A percentile compares a stretch with the other conserved stretches of the same genome.
Evolutionary conservation across 2,113 vertebrate genomes (phyloP).

Genomic region (Catharus minimus): DNA sequence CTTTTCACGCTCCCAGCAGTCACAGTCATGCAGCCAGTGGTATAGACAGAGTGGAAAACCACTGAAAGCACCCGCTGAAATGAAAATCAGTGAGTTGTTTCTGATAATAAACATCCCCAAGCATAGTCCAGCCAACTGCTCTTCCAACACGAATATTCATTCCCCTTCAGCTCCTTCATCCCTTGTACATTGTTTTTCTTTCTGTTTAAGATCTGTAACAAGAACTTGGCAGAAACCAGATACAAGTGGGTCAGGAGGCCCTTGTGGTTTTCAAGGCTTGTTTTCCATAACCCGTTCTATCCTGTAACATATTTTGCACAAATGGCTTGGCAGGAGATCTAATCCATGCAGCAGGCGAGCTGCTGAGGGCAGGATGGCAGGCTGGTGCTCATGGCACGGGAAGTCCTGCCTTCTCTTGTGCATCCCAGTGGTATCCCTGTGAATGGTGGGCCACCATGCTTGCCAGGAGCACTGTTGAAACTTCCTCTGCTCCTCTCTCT

Average conservation of each 20-base stretch:
- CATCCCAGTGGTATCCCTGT: background rate
- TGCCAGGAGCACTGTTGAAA: background rate
- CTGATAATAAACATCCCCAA: constrained; percentile 31
- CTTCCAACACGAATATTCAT: constrained; percentile 38
- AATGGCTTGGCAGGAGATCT: constrained; percentile 50
- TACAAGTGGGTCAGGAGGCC: constrained; percentile 72
- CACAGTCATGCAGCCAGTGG: background rate
- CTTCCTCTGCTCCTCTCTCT: background rate
- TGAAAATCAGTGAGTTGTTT: background rate
- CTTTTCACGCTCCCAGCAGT: background rate
- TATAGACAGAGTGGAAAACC: background rate
- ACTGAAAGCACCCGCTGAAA: constrained; percentile 7
- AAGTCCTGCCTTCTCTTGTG: background rate
- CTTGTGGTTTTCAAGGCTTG: constrained; percentile 70
- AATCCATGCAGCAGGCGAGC: constrained; percentile 18
- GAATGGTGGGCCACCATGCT: background rate
- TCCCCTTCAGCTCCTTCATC: constrained; percentile 22
- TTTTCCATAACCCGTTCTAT: constrained; percentile 66
- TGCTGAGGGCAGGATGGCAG: constrained; percentile 31
- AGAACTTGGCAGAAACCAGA: constrained; percentile 71
- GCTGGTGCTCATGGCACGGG: background rate
- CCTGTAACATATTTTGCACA: constrained; percentile 64
- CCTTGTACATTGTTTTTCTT: constrained; percentile 57
- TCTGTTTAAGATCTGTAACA: constrained; percentile 64
- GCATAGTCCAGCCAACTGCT: background rate